Evolutionary conservation across 1,140 invertebrate genomes (phyloP), one percentile per base, ranked within the genome.

Genomic region (Kradibia gibbosae): DNA sequence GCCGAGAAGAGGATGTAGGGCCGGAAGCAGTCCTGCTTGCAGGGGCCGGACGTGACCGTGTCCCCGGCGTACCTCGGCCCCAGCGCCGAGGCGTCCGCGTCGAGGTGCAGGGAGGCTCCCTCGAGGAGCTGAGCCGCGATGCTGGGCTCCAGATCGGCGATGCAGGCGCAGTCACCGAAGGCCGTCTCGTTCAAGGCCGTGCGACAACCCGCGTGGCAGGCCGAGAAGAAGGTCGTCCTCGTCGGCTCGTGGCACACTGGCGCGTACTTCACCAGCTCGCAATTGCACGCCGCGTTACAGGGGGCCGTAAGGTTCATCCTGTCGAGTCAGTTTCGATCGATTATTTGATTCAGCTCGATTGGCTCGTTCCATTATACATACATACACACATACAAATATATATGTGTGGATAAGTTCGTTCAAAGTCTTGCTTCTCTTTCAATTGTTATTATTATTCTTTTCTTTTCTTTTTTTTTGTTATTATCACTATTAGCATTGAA

Each of bases 171-270:
- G 17, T 90, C 85, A 0, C 88, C 88, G 36, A 89, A 92, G 34
- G 86, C 86, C 0, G 88, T 88, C 48, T 89, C 87, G 72, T 87
- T 85, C 3, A 90, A 72, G 7, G 88, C 83, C 0, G 65, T 86
- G 15, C 73, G 89, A 55, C 94, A 94, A 1, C 94, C 94, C 0
- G 93, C 94, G 83, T 94, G 93, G 84, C 94, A 94, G 13, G 94
- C 91, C 11, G 93, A 94, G 86, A 93, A 94, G 81, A 91, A 94
- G 3, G 93, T 93, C 22, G 91, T 92, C 79, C 87, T 89, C 2
- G 90, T 91, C 3, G 89, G 82, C 53, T 91, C 91, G 80, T 93
- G 92, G 82, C 93, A 94, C 2, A 94, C 93, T 0, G 94, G 94
- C 0, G 91, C 89, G 84, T 93, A 94, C 81, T 92, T 92, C 0